Base-by-base conservation (phyloP, 2,888 invertebrate genomes). In the Pilophorus perplexus region DNA sequence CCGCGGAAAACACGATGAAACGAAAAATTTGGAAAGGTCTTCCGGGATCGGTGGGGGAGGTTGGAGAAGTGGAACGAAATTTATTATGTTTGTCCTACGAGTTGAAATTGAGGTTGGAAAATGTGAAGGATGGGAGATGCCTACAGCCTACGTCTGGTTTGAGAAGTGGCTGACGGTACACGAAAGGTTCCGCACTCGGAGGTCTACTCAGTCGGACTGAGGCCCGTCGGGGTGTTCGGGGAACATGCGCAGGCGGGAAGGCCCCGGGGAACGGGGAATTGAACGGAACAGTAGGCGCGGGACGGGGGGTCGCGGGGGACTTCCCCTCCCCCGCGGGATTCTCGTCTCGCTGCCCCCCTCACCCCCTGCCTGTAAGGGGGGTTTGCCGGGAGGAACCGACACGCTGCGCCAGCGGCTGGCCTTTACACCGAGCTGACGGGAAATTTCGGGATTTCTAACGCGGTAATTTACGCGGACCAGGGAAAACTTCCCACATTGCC, bases 71-170 rank as follows among this genome's bases (percentile, higher is more conserved):
- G n/a, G n/a, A n/a, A n/a, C n/a, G n/a, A n/a, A n/a, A n/a, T n/a
- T n/a, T n/a, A n/a, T n/a, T n/a, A n/a, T n/a, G n/a, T n/a, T n/a
- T n/a, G n/a, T n/a, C n/a, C n/a, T n/a, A n/a, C n/a, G n/a, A n/a
- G n/a, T n/a, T n/a, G n/a, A n/a, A n/a, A n/a, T n/a, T 33, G 33
- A 28, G 52, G 52, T 25, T 25, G 52, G 27, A 52, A 44, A 52
- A 52, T 52, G 23, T 25, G 46, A 25, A 46, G 10, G 1, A n/a
- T 22, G 46, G 52, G 28, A 28, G 23, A 62, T 46, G 46, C 62
- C n/a, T 44, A 62, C 46, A 44, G 62, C 62, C 62, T 62, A 62
- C 62, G 62, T 62, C 62, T 62, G 62, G 62, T 48, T 23, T 25
- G 28, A 46, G 27, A 46, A 62, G 62, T 62, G 62, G 62, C 42